Evolutionary conservation across 2,797 vertebrate species (phyloP).

Genomic region (Phaenicophaeus curvirostris): DNA sequence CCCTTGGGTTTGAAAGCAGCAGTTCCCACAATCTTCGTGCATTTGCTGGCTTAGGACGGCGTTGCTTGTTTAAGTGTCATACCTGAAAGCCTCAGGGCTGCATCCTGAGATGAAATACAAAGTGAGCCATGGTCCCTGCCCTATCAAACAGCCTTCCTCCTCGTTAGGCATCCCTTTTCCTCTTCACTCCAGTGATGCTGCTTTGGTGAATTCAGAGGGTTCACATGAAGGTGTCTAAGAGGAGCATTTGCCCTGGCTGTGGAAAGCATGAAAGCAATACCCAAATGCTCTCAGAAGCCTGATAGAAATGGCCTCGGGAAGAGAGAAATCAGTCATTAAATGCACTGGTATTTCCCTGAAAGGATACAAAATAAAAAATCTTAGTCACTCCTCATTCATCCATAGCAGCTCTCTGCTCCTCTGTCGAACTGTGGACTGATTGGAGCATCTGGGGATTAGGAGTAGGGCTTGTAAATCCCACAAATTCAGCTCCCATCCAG

Average conservation of each 20-base stretch:
- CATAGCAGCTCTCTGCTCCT: not conserved
- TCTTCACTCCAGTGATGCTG: not conserved
- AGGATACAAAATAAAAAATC: slow-evolving; percentile 1
- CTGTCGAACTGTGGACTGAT: not conserved
- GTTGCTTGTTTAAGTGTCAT: not conserved
- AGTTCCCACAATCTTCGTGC: not conserved
- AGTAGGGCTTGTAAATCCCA: slow-evolving; percentile 27
- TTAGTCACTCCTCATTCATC: not conserved
- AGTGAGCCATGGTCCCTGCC: not conserved
- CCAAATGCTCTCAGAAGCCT: not conserved
- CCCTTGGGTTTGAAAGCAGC: not conserved
- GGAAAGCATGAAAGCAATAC: not conserved
- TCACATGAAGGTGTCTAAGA: not conserved
- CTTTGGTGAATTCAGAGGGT: not conserved
- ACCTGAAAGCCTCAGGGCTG: not conserved
- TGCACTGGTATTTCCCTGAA: not conserved
- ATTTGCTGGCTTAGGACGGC: not conserved
- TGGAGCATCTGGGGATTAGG: slow-evolving; percentile 33
- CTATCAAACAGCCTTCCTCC: not conserved
- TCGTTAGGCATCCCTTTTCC: not conserved
- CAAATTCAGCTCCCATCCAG: not conserved
- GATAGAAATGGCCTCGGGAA: not conserved
- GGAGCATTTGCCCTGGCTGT: not conserved
- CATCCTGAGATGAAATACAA: not conserved
- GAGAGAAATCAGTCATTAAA: slow-evolving; percentile 48